phyloP scores from a whole-genome alignment of 2,113 vertebrate genomes.

The Sminthopsis crassicaudata region DNA sequence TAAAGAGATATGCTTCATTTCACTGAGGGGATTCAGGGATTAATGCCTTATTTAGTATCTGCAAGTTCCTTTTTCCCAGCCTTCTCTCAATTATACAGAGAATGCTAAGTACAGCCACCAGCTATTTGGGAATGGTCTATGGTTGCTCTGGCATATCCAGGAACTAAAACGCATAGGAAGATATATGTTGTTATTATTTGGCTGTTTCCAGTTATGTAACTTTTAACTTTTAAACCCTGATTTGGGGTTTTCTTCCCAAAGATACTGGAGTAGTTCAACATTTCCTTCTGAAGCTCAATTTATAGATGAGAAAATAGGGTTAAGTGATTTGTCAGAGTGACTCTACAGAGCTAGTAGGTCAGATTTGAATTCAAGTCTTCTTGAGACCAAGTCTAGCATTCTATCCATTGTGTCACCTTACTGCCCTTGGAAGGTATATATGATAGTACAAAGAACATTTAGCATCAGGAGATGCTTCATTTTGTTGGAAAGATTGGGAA shows the following conservation, averaged over 20 bases:
- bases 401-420: no score
- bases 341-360: no score
- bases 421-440: not conserved
- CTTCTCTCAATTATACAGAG: not conserved
- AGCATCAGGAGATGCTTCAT: not conserved
- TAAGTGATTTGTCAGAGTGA: no score
- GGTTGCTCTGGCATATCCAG: not conserved
- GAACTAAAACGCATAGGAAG: not conserved
- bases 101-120: not conserved
- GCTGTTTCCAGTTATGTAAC: no score
- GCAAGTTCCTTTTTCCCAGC: not conserved
- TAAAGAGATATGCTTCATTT: not conserved
- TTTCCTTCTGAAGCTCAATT: no score
- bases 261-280: no score
- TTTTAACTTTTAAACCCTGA: no score
- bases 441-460: not conserved
- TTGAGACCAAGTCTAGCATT: no score
- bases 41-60: not conserved
- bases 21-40: not conserved
- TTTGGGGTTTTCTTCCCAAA: no score
- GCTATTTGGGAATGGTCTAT: not conserved
- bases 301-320: no score
- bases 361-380: no score
- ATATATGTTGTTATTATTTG: not conserved
- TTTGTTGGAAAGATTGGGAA: not conserved